Conservation (phyloP, 2,113 vertebrate genomes). For the Pomatostomus ruficeps region DNA sequence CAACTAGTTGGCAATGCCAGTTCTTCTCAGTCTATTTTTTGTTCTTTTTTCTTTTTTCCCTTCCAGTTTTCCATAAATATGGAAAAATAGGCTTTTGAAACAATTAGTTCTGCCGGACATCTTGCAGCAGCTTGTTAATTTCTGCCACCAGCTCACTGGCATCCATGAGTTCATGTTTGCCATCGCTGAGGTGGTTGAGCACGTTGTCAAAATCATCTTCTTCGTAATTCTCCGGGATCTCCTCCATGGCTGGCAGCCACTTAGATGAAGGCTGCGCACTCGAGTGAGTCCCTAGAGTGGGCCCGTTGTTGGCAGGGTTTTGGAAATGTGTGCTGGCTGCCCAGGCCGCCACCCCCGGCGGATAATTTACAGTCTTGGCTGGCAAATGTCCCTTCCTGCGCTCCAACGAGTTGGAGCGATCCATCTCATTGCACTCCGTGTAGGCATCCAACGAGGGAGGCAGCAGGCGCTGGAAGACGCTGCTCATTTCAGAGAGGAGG, state of each 20-base stretch:
- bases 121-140: slow-evolving; percentile 96
- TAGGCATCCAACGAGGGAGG: slow-evolving; percentile 87
- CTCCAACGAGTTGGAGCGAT: slow-evolving; percentile 81
- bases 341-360: slow-evolving; percentile 92
- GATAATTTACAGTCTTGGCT: slow-evolving; percentile 83
- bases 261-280: slow-evolving; percentile 85
- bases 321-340: slow-evolving; percentile 96
- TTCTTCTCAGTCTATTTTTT: slow-evolving; percentile 66
- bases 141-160: slow-evolving; percentile 97
- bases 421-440: slow-evolving; percentile 76
- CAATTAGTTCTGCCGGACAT: slow-evolving; percentile 91
- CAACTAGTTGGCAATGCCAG: slow-evolving; percentile 85
- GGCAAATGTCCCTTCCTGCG: slow-evolving; percentile 84
- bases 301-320: slow-evolving; percentile 81
- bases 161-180: slow-evolving; percentile 94
- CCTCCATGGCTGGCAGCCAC: slow-evolving; percentile 98
- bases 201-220: slow-evolving; percentile 97
- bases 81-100: slow-evolving; percentile 57
- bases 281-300: slow-evolving; percentile 77
- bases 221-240: slow-evolving; percentile 96
- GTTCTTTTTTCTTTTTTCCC: background rate
- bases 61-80: slow-evolving; percentile 64
- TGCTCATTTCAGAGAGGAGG: slow-evolving; percentile 94
- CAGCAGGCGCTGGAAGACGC: slow-evolving; percentile 90
- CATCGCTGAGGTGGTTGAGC: slow-evolving; percentile 90